phyloP scores from a whole-genome alignment of 2,113 vertebrate genomes.

The Acanthochromis polyacanthus region DNA sequence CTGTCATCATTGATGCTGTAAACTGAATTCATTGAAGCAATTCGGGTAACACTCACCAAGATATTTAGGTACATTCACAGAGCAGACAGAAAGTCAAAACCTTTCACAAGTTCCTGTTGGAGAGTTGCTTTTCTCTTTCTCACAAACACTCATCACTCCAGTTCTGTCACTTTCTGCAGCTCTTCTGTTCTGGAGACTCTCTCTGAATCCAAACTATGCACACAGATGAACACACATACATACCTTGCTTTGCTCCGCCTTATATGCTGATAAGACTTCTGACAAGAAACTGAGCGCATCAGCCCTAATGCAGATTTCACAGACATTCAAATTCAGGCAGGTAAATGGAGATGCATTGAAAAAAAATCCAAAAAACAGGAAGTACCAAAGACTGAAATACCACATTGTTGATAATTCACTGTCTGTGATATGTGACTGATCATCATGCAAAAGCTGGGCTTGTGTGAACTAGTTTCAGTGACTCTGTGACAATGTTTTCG shows the following conservation, averaged over 20 bases:
- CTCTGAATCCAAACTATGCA: not conserved
- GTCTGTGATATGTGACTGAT: not conserved
- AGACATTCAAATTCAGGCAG: not conserved
- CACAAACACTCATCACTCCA: conserved; percentile 18
- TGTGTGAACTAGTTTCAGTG: conserved; percentile 24
- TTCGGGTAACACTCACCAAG: conserved; percentile 50
- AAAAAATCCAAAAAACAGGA: too few species aligned
- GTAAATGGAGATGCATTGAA: not conserved
- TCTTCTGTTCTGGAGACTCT: not conserved
- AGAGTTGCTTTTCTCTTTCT: not conserved
- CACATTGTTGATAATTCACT: not conserved
- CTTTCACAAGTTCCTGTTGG: not conserved
- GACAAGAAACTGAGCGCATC: not conserved
- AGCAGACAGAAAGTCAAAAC: not conserved
- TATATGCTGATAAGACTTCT: not conserved
- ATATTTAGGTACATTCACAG: not conserved
- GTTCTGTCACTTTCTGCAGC: conserved; percentile 36
- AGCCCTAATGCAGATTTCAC: not conserved
- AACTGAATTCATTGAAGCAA: not conserved
- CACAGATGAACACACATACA: not conserved
- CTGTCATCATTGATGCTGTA: not conserved
- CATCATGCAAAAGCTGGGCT: not conserved
- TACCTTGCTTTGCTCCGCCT: conserved; percentile 8
- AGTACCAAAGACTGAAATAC: not conserved
- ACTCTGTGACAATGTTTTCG: not conserved